Evolutionary conservation across 2,888 invertebrate genomes (phyloP).

Genomic region (Ornithoptera priamus): DNA sequence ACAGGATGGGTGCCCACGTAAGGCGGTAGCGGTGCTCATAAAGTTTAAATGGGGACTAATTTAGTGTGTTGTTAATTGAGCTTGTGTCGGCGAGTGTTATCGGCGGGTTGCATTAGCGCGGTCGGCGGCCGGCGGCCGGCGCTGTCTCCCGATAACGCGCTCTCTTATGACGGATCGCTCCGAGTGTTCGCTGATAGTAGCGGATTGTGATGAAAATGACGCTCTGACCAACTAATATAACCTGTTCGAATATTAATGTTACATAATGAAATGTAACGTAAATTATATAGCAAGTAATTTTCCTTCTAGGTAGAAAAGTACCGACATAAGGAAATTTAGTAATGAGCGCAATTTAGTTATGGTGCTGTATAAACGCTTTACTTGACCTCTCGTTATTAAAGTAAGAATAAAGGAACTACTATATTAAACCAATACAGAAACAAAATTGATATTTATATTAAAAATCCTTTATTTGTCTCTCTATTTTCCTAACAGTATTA

Average conservation of each 20-base stretch:
- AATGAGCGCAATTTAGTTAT: no score
- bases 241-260: conserved; percentile 10
- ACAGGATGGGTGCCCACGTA: conserved; percentile 64
- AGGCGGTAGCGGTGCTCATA: conserved; percentile 77
- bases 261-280: background rate
- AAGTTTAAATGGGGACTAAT: conserved; percentile 78
- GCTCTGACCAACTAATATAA: conserved; percentile 14
- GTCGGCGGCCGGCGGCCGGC: conserved; percentile 45
- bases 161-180: conserved; percentile 62
- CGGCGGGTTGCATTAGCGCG: conserved; percentile 69
- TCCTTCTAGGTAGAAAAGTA: no score
- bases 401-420: no score
- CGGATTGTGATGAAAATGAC: conserved; percentile 33
- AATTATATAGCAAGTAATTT: background rate
- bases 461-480: no score
- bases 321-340: no score
- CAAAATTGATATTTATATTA: no score
- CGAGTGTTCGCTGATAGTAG: conserved; percentile 28
- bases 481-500: no score
- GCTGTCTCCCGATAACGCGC: conserved; percentile 47
- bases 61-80: conserved; percentile 79
- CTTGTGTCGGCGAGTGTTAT: conserved; percentile 66
- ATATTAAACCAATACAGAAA: no score
- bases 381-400: no score
- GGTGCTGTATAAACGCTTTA: no score